phyloP scores from a whole-genome alignment of 2,797 vertebrate genomes.

The Onychomys torridus region DNA sequence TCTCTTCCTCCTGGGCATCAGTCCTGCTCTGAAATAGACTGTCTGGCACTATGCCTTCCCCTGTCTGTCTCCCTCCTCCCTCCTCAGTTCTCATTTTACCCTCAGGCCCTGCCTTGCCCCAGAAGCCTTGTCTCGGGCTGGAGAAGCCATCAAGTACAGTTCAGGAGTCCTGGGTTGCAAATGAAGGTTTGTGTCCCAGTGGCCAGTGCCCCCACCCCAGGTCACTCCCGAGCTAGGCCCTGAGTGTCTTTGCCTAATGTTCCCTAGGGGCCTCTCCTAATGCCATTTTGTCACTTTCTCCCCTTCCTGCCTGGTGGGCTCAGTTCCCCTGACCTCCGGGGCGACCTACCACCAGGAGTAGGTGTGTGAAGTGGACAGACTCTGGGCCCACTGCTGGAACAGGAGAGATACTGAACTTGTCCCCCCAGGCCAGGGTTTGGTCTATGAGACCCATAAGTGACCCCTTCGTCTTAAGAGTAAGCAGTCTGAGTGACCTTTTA shows the following conservation, averaged over 20 bases:
- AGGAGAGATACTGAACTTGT: neutral
- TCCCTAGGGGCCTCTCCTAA: neutral
- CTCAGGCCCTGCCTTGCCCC: neutral
- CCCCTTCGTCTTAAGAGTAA: neutral
- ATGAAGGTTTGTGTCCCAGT: neutral
- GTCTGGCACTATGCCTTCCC: neutral
- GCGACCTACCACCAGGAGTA: no score
- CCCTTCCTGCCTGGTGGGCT: neutral
- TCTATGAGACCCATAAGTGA: neutral
- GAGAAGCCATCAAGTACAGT: neutral
- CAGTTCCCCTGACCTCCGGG: neutral
- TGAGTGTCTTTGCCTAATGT: neutral
- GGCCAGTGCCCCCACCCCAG: neutral
- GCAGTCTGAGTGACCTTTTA: neutral
- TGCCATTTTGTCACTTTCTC: neutral
- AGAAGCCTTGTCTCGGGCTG: neutral
- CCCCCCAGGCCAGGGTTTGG: neutral
- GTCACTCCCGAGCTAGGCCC: neutral
- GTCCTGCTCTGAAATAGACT: neutral
- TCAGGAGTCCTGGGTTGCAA: neutral
- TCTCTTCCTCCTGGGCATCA: neutral
- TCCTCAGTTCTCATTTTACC: neutral
- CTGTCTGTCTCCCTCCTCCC: neutral
- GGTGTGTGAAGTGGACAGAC: neutral
- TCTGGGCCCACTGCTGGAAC: no score